Evolutionary conservation across 2,797 vertebrate genomes (phyloP), one percentile per base, ranked within the genome.

Genomic region (Microcaecilia unicolor): DNA sequence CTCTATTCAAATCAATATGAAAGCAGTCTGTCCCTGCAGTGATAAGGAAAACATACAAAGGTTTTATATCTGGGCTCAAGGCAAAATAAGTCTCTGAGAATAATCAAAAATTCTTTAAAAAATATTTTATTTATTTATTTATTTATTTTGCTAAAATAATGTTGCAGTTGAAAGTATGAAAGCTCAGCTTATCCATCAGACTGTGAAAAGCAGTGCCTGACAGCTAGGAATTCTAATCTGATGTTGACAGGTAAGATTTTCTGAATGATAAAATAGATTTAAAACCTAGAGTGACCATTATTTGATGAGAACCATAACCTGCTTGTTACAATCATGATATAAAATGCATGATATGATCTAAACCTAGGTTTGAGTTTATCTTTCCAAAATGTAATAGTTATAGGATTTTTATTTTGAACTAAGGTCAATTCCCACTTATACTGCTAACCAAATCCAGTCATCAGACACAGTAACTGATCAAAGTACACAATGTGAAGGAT

Each of bases 181-280:
- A 58, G 34, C 50, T 34, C 48, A 51, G 40, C 67, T 72, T 72
- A 72, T 76, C 57, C 72, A 47, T 53, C 48, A 72, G 55, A 58
- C 12, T 58, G 37, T 58, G 40, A 52, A 74, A 73, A 70, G 34
- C 46, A 66, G 53, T 66, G 48, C 54, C 37, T 51, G 25, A 35
- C 41, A 64, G 43, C 4, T 1, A 48, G 34, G 58, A 25, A 32
- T 34, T 63, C 50, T 72, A 76, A 76, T 70, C 67, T 71, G 68
- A 67, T 77, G 79, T 68, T 68, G 65, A 61, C 69, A 76, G 51
- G 32, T 67, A 44, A 68, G 53, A 58, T 69, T 39, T 53, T 67
- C 27, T 25, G 13, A 4, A 19, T 55, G 56, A 76, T 73, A 78
- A 75, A 74, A 52, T 27, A 52, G 40, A 68, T 56, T 64, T 63